phyloP scores from a whole-genome alignment of 2,113 vertebrate species.

The Octodon degus region DNA sequence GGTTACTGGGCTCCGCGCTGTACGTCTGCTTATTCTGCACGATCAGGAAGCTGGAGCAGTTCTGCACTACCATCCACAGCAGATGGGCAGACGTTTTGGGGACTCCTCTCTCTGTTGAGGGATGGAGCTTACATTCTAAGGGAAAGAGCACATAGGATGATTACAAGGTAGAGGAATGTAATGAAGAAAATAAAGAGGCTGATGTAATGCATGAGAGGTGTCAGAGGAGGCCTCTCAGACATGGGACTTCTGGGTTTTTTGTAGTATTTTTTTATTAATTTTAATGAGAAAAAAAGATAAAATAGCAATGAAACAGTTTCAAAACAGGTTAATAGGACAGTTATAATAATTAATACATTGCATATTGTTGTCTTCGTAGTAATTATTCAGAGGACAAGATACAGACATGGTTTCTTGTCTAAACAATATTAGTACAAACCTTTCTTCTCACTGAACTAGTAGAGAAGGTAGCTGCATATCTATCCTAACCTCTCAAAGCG shows the following conservation, averaged over 20 bases:
- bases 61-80: slow-evolving; percentile 95
- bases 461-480: too few relatives aligned
- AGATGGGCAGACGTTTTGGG: slow-evolving; percentile 90
- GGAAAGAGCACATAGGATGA: neutral
- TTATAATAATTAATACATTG: too few relatives aligned
- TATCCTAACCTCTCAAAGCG: neutral
- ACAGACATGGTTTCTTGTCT: too few relatives aligned
- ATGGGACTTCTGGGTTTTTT: too few relatives aligned
- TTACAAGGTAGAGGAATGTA: neutral
- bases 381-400: too few relatives aligned
- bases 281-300: too few relatives aligned
- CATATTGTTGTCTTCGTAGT: too few relatives aligned
- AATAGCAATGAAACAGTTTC: too few relatives aligned
- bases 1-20: slow-evolving; percentile 94
- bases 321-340: too few relatives aligned
- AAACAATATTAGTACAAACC: too few relatives aligned
- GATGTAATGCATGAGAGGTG: neutral
- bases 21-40: slow-evolving; percentile 96
- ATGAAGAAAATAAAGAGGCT: neutral
- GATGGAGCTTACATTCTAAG: neutral
- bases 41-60: slow-evolving; percentile 94
- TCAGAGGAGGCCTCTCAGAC: neutral
- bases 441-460: too few relatives aligned
- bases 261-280: too few relatives aligned
- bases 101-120: slow-evolving; percentile 48